Conservation (phyloP, 2,113 vertebrate genomes). For the Etheostoma cragini region DNA sequence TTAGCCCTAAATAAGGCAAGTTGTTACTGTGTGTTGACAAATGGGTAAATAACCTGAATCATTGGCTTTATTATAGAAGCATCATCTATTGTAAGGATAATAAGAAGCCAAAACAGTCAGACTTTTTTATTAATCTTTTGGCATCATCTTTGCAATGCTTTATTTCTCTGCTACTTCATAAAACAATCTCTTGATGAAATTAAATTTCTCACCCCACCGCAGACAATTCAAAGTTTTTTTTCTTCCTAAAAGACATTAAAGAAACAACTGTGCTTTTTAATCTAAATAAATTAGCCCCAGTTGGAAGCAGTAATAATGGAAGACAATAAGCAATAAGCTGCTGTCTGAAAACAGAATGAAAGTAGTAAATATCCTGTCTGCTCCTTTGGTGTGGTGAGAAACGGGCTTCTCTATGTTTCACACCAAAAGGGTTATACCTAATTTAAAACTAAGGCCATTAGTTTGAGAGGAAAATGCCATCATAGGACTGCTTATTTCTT, state of each 20-base stretch:
- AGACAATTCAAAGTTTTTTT: conserved; percentile 41
- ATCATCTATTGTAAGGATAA: neutral
- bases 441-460: conserved; percentile 57
- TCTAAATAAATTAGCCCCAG: conserved; percentile 87
- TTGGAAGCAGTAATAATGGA: conserved; percentile 84
- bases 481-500: conserved; percentile 13
- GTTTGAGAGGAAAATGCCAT: conserved; percentile 41
- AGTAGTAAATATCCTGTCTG: conserved; percentile 82
- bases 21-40: neutral
- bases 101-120: conserved; percentile 1
- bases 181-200: conserved; percentile 58
- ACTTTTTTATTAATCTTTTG: conserved; percentile 18
- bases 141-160: conserved; percentile 49
- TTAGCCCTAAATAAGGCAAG: neutral
- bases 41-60: neutral
- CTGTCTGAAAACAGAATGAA: conserved; percentile 83
- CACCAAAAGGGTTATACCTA: conserved; percentile 56
- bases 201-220: conserved; percentile 53
- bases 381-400: conserved; percentile 47
- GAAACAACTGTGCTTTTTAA: conserved; percentile 83
- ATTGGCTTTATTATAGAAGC: conserved; percentile 7
- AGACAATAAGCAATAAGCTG: conserved; percentile 81
- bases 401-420: conserved; percentile 32
- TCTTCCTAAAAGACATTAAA: conserved; percentile 69
- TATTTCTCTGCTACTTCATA: conserved; percentile 62